A percentile compares a stretch with the other conserved stretches of the same genome.
Conservation (phyloP, 2,888 invertebrate species). For the Drosophila subquinaria region DNA sequence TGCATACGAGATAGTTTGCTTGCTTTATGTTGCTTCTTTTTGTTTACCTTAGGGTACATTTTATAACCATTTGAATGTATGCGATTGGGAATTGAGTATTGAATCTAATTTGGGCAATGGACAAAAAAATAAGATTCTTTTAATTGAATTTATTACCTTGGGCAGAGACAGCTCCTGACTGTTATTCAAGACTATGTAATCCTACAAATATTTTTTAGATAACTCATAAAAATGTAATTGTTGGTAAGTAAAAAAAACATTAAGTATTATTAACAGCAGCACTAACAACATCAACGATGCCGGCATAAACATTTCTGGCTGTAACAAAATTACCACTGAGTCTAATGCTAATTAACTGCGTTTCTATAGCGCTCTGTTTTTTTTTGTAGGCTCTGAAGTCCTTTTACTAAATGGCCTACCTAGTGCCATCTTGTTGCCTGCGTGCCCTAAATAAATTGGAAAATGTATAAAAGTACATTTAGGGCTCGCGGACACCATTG, state of each 20-base stretch:
- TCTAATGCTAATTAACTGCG: conserved; percentile 78
- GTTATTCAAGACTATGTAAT: background rate
- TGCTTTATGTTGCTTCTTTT: background rate
- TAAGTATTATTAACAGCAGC: conserved; percentile 22
- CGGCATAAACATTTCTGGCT: conserved; percentile 24
- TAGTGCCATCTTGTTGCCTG: conserved; percentile 31
- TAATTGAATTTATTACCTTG: background rate
- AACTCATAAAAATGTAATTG: background rate
- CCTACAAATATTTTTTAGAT: background rate
- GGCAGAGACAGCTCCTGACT: background rate
- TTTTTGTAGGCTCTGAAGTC: conserved; percentile 20
- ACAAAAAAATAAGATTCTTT: background rate
- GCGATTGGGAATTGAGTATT: background rate
- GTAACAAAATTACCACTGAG: conserved; percentile 68
- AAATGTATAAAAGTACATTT: conserved; percentile 59
- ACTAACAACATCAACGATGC: conserved; percentile 2
- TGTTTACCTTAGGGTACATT: background rate
- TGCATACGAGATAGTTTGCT: no score
- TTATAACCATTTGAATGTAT: background rate
- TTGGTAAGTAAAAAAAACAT: background rate
- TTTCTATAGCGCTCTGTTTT: conserved; percentile 53
- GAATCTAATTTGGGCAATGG: background rate
- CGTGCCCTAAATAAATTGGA: conserved; percentile 60
- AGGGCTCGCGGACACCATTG: conserved; percentile 46
- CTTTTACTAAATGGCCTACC: conserved; percentile 52